Conservation (phyloP, 2,797 vertebrate genomes). For the Anguilla marmorata region DNA sequence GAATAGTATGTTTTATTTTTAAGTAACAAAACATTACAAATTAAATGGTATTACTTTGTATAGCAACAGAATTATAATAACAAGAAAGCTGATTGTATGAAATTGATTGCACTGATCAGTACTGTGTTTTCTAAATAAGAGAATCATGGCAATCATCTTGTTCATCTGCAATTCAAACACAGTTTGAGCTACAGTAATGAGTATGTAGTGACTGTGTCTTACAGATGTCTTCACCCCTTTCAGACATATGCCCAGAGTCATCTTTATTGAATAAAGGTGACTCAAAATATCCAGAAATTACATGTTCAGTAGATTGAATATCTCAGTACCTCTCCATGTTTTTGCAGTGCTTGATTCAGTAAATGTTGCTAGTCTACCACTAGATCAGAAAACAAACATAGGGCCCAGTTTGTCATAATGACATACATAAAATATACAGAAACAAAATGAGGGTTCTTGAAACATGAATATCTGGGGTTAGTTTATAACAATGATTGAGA, state of each 20-base stretch:
- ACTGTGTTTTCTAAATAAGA: conserved; percentile 7
- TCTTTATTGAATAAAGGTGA: background rate
- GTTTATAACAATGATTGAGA: background rate
- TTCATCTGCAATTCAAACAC: conserved; percentile 7
- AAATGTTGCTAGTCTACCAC: background rate
- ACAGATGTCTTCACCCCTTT: background rate
- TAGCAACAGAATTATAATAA: background rate
- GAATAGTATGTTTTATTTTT: background rate
- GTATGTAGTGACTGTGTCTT: background rate
- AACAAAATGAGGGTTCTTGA: background rate
- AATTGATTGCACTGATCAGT: background rate
- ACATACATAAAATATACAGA: background rate
- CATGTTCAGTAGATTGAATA: background rate
- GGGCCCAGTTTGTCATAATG: background rate
- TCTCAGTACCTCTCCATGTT: background rate
- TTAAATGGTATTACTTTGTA: background rate
- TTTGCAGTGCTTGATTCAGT: background rate
- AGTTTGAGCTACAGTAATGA: background rate
- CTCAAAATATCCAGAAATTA: background rate
- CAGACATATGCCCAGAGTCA: background rate
- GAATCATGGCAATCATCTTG: background rate
- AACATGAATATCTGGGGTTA: background rate
- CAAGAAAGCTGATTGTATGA: background rate
- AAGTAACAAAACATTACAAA: conserved; percentile 1
- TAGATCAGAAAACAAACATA: background rate